Evolutionary conservation across 1,140 invertebrate genomes (phyloP), one percentile per base, ranked within the genome.

Genomic region (Trichoplusia ni): DNA sequence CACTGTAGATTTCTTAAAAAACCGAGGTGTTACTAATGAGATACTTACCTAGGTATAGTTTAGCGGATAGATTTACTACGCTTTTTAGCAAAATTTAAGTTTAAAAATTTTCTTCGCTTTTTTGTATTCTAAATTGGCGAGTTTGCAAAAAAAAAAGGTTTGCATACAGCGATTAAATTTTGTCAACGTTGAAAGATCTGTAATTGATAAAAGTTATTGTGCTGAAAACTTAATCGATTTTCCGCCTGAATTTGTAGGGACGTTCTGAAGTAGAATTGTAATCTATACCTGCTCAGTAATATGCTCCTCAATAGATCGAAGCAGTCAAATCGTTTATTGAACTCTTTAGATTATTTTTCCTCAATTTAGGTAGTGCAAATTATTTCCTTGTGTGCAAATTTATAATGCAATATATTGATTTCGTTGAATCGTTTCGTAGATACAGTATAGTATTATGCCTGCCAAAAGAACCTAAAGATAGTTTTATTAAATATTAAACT

Each of bases 11-110:
- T 76, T 72, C 66, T 69, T 37, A 61, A 53, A 64, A 66, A 70
- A 75, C 38, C 31, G 59, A 68, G 47, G 44, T 71, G 63, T 79
- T 40, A 40, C 61, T 67, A 71, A 74, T 67, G 47, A 69, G 37
- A 13, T 38, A 44, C 58, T 27, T 38, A 13, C 29, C 42, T 49
- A 60, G 35, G 53, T 56, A 38, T 27, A 40, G 56, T 59, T 58
- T 18, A 42, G 23, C 37, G 33, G 37, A 58, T 27, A 40, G 23
- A 11, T 42, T 58, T 58, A 42, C 42, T 58, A 58, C 51, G 51
- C 31, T 13, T 54, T 54, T 54, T 54, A 49, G 8, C 46, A n/a
- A 49, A 49, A 49, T 49, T 49, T 49, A 16, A 33, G 46, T 49
- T 49, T 47, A 33, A 49, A 49, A 49, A 49, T 49, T 49, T 14